Conservation (phyloP, 2,888 invertebrate genomes). For the Encarsia formosa region DNA sequence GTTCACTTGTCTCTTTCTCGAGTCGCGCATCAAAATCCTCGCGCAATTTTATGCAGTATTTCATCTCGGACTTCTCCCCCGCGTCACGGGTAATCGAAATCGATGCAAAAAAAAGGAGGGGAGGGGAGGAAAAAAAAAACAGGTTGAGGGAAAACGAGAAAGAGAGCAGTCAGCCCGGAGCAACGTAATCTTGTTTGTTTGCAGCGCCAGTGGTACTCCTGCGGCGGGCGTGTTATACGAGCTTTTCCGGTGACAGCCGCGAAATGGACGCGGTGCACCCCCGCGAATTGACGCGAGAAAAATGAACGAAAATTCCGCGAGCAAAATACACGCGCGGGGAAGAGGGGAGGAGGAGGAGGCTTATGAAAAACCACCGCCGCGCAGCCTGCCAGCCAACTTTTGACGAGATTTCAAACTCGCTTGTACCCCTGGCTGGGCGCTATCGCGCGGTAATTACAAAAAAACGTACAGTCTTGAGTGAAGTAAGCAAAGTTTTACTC, state of each 20-base stretch:
- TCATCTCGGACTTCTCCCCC: slow-evolving; percentile 3
- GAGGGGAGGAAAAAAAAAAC: too few relatives aligned
- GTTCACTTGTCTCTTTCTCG: too few relatives aligned
- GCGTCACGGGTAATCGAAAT: slow-evolving; percentile 20
- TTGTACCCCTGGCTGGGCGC: too few relatives aligned
- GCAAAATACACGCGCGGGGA: neutral
- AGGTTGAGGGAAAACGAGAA: neutral
- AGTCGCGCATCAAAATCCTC: slow-evolving; percentile 7
- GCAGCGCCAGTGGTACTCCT: slow-evolving; percentile 8
- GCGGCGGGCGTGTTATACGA: neutral
- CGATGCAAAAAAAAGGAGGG: slow-evolving; percentile 32
- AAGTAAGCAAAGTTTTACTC: too few relatives aligned
- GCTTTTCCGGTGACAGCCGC: neutral
- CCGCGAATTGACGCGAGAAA: slow-evolving; percentile 21
- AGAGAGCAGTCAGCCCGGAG: neutral
- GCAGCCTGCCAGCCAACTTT: too few relatives aligned
- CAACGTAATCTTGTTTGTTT: slow-evolving; percentile 33
- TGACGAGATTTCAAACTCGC: too few relatives aligned
- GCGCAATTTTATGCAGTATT: slow-evolving; percentile 23
- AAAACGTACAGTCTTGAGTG: too few relatives aligned
- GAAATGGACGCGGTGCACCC: neutral
- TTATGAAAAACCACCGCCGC: neutral
- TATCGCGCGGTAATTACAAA: too few relatives aligned
- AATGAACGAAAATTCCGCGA: slow-evolving; percentile 14
- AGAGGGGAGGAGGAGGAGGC: neutral